These are phyloP conservation scores for Cephalopachus bancanus DNA, from an alignment of 2,797 vertebrate species.

Conservation along the genomic window DNA sequence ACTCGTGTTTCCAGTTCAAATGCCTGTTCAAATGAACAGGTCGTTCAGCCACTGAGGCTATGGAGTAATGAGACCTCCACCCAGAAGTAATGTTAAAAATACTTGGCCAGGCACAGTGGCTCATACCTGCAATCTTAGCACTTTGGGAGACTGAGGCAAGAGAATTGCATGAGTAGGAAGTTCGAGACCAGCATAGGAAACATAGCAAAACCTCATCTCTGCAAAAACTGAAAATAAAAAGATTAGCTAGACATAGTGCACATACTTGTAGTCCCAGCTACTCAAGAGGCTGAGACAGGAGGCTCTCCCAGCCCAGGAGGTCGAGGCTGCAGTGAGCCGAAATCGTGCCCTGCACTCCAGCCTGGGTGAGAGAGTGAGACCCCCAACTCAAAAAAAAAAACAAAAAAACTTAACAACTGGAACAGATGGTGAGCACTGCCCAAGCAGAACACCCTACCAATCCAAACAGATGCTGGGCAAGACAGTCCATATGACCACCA, in stretches of 20 bases:
- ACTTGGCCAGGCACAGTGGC: neutral
- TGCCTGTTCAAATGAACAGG: neutral
- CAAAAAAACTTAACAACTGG: neutral
- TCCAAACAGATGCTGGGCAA: neutral
- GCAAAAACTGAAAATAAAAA: too few species aligned
- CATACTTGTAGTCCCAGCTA: too few species aligned
- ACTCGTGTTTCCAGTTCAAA: slow-evolving; percentile 23
- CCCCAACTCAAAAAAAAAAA: neutral
- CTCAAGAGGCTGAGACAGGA: too few species aligned
- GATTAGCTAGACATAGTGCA: too few species aligned
- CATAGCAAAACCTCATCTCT: too few species aligned
- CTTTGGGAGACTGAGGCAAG: too few species aligned
- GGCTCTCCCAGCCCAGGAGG: too few species aligned
- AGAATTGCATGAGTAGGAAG: too few species aligned
- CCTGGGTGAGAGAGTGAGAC: neutral
- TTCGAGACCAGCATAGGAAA: too few species aligned
- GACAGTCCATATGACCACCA: neutral
- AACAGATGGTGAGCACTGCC: neutral
- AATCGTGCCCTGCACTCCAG: too few species aligned
- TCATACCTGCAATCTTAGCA: too few species aligned
- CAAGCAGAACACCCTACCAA: neutral
- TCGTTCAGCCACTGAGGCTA: neutral
- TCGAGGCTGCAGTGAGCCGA: too few species aligned
- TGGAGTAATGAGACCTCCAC: slow-evolving; percentile 12
- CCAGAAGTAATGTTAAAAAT: neutral